Evolutionary conservation across 2,797 vertebrate genomes (phyloP).

Genomic region (Pseudochaenichthys georgianus): DNA sequence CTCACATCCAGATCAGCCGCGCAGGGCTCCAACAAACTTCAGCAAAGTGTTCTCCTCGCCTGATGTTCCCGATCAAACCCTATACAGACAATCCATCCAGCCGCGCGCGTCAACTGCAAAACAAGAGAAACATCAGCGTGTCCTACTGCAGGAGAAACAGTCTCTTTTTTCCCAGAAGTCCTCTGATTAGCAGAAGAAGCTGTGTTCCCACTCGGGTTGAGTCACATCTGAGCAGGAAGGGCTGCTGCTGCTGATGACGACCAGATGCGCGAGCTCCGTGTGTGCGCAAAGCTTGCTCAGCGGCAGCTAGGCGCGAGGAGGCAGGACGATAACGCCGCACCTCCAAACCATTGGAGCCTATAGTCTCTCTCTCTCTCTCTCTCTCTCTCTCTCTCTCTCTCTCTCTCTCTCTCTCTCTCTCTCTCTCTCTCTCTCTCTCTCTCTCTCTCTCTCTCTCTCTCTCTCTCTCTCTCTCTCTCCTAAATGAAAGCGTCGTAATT

Average conservation of each 20-base stretch:
- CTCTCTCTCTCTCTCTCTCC: slow-evolving; percentile 31
- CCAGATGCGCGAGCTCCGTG: slow-evolving; percentile 84
- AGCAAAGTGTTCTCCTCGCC: slow-evolving; percentile 38
- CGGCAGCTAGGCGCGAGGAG: slow-evolving; percentile 70
- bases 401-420: slow-evolving; percentile 30
- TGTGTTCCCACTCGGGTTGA: slow-evolving; percentile 69
- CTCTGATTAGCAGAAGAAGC: slow-evolving; percentile 52
- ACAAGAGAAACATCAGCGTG: neutral
- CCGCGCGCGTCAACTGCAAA: slow-evolving; percentile 16
- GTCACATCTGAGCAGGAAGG: slow-evolving; percentile 84
- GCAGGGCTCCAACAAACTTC: slow-evolving; percentile 25
- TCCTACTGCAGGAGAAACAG: slow-evolving; percentile 15
- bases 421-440: slow-evolving; percentile 25
- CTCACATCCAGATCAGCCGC: slow-evolving; percentile 69
- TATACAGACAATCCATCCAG: slow-evolving; percentile 67
- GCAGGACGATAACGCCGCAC: slow-evolving; percentile 71
- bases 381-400: slow-evolving; percentile 28
- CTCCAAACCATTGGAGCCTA: slow-evolving; percentile 37
- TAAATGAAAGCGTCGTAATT: slow-evolving; percentile 88
- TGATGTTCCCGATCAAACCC: slow-evolving; percentile 34
- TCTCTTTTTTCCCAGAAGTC: slow-evolving; percentile 51
- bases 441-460: slow-evolving; percentile 21
- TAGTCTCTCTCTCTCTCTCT: slow-evolving; percentile 23
- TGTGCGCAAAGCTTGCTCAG: slow-evolving; percentile 80
- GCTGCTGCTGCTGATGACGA: slow-evolving; percentile 80